These are phyloP conservation scores for Varroa destructor DNA, from an alignment of 1,140 invertebrate genomes.

Conservation along the genomic window DNA sequence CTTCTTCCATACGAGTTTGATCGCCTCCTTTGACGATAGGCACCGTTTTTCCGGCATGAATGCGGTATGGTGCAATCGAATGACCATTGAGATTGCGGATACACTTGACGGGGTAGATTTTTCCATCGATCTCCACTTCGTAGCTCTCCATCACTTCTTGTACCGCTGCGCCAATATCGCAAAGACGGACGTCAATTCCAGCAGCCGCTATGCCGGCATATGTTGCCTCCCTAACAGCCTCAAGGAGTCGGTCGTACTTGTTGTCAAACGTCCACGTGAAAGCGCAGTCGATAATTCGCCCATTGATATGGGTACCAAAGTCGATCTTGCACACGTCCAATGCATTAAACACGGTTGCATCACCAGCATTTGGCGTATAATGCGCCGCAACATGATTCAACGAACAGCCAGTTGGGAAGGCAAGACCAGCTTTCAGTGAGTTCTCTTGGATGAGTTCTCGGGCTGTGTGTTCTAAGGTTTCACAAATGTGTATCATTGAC, in stretches of 20 bases:
- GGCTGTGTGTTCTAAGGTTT: conserved; percentile 82
- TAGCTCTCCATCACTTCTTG: conserved; percentile 99
- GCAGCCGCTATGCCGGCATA: conserved; percentile 86
- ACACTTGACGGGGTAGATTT: conserved; percentile 88
- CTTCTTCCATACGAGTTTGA: conserved; percentile 93
- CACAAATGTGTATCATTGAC: conserved; percentile 98
- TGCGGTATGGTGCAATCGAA: conserved; percentile 89
- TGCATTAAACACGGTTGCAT: conserved; percentile 79
- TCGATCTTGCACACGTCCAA: conserved; percentile 99
- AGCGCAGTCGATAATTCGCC: conserved; percentile 94
- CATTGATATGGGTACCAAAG: conserved; percentile 98
- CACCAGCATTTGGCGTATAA: conserved; percentile 97
- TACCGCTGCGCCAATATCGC: conserved; percentile 91
- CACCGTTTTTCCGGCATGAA: conserved; percentile 98
- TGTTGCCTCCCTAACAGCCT: conserved; percentile 92
- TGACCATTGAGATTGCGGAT: conserved; percentile 98
- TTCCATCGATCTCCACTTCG: conserved; percentile 93
- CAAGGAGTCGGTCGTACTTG: conserved; percentile 85
- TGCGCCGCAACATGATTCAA: conserved; percentile 97
- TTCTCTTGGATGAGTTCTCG: conserved; percentile 85
- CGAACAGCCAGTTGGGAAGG: conserved; percentile 97
- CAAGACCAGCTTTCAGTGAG: conserved; percentile 85
- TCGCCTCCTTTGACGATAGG: conserved; percentile 99
- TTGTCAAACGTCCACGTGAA: conserved; percentile 93
- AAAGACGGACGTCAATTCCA: conserved; percentile 91